Evolutionary conservation across 2,797 vertebrate genomes (phyloP).

Genomic region (Rousettus madagascariensis): DNA sequence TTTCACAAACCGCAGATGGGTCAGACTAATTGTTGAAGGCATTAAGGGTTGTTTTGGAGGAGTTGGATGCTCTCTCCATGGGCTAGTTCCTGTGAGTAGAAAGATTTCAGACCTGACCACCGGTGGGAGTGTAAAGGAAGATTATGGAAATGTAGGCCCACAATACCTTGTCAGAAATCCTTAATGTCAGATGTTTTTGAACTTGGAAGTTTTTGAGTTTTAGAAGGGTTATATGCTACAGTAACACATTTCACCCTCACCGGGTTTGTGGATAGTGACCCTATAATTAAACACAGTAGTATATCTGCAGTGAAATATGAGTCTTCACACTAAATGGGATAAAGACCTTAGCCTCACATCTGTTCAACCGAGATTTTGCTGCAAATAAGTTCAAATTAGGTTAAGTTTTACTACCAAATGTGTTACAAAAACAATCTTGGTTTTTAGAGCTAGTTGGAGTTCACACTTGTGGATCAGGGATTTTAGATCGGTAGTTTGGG

Average conservation of each 20-base stretch:
- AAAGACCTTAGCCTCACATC: conserved; percentile 7
- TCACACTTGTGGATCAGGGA: not conserved
- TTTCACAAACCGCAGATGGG: not conserved
- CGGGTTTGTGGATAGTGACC: not conserved
- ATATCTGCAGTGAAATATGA: not conserved
- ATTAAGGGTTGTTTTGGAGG: not conserved
- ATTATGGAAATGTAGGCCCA: not conserved
- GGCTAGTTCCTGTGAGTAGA: not conserved
- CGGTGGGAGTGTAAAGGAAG: not conserved
- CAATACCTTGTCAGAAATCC: not conserved
- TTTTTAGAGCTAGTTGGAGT: not conserved
- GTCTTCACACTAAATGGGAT: not conserved
- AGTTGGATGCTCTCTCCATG: not conserved
- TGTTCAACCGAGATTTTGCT: conserved; percentile 43
- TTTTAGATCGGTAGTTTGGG: not conserved
- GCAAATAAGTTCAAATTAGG: not conserved
- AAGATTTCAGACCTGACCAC: not conserved
- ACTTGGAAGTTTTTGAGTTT: not conserved
- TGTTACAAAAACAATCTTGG: not conserved
- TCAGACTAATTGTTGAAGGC: not conserved
- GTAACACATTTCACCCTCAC: not conserved
- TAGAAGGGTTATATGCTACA: not conserved
- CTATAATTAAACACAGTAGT: not conserved
- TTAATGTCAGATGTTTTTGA: not conserved
- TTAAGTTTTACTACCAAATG: conserved; percentile 18